Evolutionary conservation across 2,888 invertebrate species (phyloP), one percentile per base, ranked within the genome.

Genomic region (Eucera pruinosa): DNA sequence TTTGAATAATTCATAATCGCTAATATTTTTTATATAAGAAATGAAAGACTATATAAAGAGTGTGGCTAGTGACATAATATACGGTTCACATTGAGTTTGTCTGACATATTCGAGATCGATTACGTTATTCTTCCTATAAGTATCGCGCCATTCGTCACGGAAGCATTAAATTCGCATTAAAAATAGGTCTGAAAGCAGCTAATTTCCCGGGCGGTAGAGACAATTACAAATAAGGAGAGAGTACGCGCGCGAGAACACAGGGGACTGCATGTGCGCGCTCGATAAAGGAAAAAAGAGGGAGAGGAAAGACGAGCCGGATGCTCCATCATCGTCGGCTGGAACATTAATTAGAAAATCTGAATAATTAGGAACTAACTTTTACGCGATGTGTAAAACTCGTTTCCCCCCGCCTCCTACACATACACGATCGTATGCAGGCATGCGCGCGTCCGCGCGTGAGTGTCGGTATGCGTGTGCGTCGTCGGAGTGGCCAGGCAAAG

Each of bases 291-390:
- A 85, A 82, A 80, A 81, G 81, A 81, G 74, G 75, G 73, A 80
- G 82, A 75, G 83, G 64, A 80, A 78, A 80, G 83, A 83, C 80
- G 81, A 80, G 67, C 83, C 70, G 84, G 82, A 81, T 87, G 88
- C 84, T 88, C 88, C 87, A 89, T 89, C 90, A 87, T 91, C 88
- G 90, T 89, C 84, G 86, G 84, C 83, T 86, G 89, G 87, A 90
- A 89, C 89, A 88, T 91, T 91, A 91, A 91, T 90, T 91, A 91
- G 90, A 90, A 91, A 91, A 91, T 91, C 89, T 89, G 90, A 91
- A 90, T 91, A 91, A 91, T 91, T 90, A 91, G 89, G 89, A 91
- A 90, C 89, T 89, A 89, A 90, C 89, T 90, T 90, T 90, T 88
- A 86, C 87, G 84, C 86, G 87, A 86, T 86, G 82, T 81, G 86